phyloP scores from a whole-genome alignment of 2,113 vertebrate genomes.

The Nyctibius bracteatus region DNA sequence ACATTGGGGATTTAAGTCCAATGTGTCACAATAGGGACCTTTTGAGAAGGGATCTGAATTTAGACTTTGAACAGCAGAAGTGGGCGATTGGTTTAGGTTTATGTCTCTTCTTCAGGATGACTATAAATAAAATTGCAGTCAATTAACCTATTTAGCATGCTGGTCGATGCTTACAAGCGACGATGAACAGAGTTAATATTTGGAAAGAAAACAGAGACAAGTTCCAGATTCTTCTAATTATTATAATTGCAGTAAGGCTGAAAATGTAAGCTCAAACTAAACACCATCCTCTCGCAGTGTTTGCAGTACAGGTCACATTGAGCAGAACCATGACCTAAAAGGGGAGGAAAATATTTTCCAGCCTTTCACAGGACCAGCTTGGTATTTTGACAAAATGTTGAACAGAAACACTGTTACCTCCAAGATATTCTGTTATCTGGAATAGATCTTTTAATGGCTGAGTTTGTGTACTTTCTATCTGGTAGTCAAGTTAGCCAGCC shows the following conservation, averaged over 20 bases:
- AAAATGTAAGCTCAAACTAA: constrained; percentile 10
- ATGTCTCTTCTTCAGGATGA: not conserved
- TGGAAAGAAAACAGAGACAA: not conserved
- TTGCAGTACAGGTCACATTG: not conserved
- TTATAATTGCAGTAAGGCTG: constrained; percentile 21
- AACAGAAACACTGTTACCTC: constrained; percentile 16
- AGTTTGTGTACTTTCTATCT: constrained; percentile 20
- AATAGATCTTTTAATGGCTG: constrained; percentile 29
- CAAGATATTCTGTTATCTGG: constrained; percentile 36
- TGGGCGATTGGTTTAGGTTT: not conserved
- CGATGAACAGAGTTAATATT: not conserved
- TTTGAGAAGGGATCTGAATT: not conserved
- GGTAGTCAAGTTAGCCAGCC: not conserved
- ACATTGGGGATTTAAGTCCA: not conserved
- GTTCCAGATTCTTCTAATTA: constrained; percentile 15
- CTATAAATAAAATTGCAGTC: not conserved
- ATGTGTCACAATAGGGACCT: not conserved
- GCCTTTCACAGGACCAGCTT: not conserved
- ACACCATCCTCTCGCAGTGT: not conserved
- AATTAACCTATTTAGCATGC: not conserved
- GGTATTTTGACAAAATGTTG: constrained; percentile 40
- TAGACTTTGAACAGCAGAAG: not conserved
- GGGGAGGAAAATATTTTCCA: constrained; percentile 30
- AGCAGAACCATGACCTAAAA: constrained; percentile 7
- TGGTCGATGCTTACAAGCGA: not conserved